Conservation (phyloP, 2,797 vertebrate species). For the Enteromius treurensis region DNA sequence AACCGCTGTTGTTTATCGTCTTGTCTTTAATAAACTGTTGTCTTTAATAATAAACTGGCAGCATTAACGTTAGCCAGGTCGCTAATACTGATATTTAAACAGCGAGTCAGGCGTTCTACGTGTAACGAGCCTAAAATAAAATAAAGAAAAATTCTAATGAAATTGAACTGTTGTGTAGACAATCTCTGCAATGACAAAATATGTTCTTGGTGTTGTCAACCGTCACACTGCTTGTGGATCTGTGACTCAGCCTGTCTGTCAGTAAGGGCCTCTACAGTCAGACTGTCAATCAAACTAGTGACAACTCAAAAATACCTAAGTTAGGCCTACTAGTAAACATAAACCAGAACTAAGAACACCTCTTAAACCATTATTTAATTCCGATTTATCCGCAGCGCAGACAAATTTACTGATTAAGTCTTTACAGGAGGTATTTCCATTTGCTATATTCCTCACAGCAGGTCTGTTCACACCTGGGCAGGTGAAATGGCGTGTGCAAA, state of each 20-base stretch:
- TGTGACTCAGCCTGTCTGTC: not conserved
- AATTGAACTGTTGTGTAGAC: not conserved
- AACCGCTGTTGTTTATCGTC: not conserved
- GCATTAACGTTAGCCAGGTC: not conserved
- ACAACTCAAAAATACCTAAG: not conserved
- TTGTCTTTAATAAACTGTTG: not conserved
- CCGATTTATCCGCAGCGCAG: not conserved
- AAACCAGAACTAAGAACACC: not conserved
- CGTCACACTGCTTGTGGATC: not conserved
- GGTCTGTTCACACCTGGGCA: not conserved
- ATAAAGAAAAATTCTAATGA: not conserved
- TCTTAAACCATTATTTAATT: not conserved
- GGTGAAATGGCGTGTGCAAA: constrained; percentile 54
- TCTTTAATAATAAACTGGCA: not conserved
- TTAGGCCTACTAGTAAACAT: not conserved
- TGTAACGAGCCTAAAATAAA: not conserved
- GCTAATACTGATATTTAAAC: constrained; percentile 18
- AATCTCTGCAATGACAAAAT: not conserved
- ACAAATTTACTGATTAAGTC: not conserved
- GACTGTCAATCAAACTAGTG: not conserved
- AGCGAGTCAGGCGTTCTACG: not conserved
- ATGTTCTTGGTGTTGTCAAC: not conserved
- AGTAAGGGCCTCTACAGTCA: not conserved
- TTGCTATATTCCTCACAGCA: not conserved
- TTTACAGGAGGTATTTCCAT: not conserved